Evolutionary conservation across 2,797 vertebrate species (phyloP), one percentile per base, ranked within the genome.

Genomic region (Lacerta viridis): DNA sequence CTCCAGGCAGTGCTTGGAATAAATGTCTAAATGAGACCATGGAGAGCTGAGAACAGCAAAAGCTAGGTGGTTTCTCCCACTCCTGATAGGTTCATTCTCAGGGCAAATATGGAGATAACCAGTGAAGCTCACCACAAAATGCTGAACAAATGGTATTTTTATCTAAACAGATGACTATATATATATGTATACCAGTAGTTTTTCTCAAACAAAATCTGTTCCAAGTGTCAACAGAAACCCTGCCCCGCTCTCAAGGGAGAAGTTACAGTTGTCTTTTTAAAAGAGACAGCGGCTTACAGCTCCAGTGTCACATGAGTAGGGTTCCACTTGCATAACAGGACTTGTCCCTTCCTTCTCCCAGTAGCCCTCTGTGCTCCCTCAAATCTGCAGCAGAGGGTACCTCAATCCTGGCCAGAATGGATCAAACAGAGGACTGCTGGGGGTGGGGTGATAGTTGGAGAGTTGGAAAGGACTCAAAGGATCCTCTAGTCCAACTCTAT

Each of bases 11-110:
- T 18, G 20, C 59, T 61, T 5, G 59, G 59, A 61, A 61, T 61
- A 0, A 20, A 23, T 29, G 50, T 83, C 84, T 55, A 85, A 79
- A 50, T 61, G 0, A 18, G 55, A 84, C 93, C 80, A 90, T 36
- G 39, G 7, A 91, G 27, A 27, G 29, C 85, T 0, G 0, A 77
- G 72, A 87, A 27, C 92, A 87, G 59, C 33, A 55, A 64, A 89
- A 89, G 86, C 89, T 90, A 89, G 90, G 79, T 89, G 3, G 89
- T 55, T 95, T 93, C 64, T 85, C 86, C 91, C 92, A 83, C 10
- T 74, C 29, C 36, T n/a, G 61, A 64, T 27, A 13, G 2, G 1
- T 84, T 64, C 68, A 72, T 18, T 85, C 59, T 86, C 90, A 89
- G 18, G 7, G 13, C 29, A 66, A 59, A 46, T 64, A 41, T 43